phyloP scores from a whole-genome alignment of 2,113 vertebrate species.

The Mohoua ochrocephala region DNA sequence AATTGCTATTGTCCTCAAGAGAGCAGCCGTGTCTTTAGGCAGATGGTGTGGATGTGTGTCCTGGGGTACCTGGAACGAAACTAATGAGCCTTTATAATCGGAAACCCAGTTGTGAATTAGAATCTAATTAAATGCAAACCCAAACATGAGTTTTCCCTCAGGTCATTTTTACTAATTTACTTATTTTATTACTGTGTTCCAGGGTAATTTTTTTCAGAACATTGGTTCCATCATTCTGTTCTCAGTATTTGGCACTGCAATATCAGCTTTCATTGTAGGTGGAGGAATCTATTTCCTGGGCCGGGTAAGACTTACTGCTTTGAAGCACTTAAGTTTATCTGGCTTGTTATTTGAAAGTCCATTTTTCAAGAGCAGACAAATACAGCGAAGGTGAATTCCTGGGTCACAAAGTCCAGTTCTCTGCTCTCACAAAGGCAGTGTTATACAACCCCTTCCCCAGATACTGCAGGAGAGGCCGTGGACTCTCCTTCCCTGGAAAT shows the following conservation, averaged over 20 bases:
- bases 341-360: background rate
- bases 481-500: background rate
- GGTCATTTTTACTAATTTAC: background rate
- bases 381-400: background rate
- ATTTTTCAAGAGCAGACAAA: background rate
- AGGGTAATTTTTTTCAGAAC: slow-evolving; percentile 99
- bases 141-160: background rate
- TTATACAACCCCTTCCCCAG: background rate
- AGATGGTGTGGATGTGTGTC: background rate
- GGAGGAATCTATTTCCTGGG: slow-evolving; percentile 98
- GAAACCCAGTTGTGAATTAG: background rate
- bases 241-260: slow-evolving; percentile 94
- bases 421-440: background rate
- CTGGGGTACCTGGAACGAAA: background rate
- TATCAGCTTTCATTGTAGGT: slow-evolving; percentile 97
- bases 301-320: slow-evolving; percentile 78
- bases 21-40: background rate
- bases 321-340: background rate
- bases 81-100: background rate
- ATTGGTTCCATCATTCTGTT: slow-evolving; percentile 97
- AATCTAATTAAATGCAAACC: background rate
- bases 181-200: slow-evolving; percentile 2
- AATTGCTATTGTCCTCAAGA: background rate
- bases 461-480: fast-evolving
- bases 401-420: background rate